Evolutionary conservation across 2,888 invertebrate species (phyloP).

Genomic region (Hyles lineata): DNA sequence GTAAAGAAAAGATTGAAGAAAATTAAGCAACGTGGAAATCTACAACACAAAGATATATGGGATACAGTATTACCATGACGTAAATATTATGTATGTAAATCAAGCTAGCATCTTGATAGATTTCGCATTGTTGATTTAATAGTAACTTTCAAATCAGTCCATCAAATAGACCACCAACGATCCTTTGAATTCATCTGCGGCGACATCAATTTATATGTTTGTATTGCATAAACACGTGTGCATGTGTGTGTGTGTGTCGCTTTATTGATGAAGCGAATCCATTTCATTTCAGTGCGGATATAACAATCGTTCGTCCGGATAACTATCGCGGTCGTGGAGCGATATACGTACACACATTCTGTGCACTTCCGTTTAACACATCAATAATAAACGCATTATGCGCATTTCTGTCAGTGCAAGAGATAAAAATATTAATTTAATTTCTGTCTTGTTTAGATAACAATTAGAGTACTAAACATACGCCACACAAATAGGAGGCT

Average conservation of each 20-base stretch:
- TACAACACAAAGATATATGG: too few relatives aligned
- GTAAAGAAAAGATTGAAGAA: too few relatives aligned
- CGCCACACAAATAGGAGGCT: too few relatives aligned
- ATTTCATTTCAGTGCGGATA: conserved; percentile 20
- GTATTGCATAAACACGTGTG: background rate
- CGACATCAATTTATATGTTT: background rate
- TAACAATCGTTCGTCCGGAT: conserved; percentile 22
- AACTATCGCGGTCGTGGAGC: conserved; percentile 11
- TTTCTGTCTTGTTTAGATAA: background rate
- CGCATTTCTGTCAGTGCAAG: background rate
- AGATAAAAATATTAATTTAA: background rate
- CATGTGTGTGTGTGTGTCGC: background rate
- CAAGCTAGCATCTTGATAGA: too few relatives aligned
- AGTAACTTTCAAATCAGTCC: too few relatives aligned
- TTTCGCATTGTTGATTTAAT: conserved; percentile 4
- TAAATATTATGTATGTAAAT: too few relatives aligned
- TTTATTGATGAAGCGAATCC: conserved; percentile 10
- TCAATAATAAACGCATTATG: background rate
- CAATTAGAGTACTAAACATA: too few relatives aligned
- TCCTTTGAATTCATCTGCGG: too few relatives aligned
- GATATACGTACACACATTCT: background rate
- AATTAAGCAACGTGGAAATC: too few relatives aligned
- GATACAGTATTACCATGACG: too few relatives aligned
- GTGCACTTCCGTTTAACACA: conserved; percentile 6
- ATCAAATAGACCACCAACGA: too few relatives aligned